Base-by-base conservation (phyloP, 2,797 vertebrate genomes). In the Liasis olivaceus region DNA sequence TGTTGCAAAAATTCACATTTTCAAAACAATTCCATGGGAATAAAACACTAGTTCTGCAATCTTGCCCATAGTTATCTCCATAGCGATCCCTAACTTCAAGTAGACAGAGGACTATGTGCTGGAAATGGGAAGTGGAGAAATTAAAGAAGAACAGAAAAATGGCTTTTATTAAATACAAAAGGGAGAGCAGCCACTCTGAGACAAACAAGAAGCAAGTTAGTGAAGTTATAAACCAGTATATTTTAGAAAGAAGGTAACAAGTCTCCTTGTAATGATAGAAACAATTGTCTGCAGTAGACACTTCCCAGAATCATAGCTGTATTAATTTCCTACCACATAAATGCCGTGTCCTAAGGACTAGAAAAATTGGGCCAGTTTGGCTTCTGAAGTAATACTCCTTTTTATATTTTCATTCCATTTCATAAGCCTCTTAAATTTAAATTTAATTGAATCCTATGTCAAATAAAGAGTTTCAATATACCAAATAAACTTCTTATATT, bases 1-100 rank as follows among this genome's bases (percentile, higher is more conserved):
- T 31, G 86, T 91, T 89, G 62, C 81, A 91, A 86, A 93, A 81
- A 42, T 26, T 87, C 42, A 69, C 36, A 86, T 60, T 72, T 89
- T 89, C 12, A 47, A 47, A 31, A 59, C 17, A 63, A 63, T 81
- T 31, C 62, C 36, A 59, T 13, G 15, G 54, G 54, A 89, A 72
- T 42, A 69, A 89, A 56, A 59, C 51, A 92, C 59, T 2, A 5
- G 28, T 54, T 42, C 28, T 62, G 9, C 26, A 69, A 7, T 86
- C 36, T 28, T 92, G 51, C 5, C 42, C 24, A 24, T 14, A 85
- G 7, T 66, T 58, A 59, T 26, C 42, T 91, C 63, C 5, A 28
- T 12, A 90, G 47, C 12, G 47, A 85, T 58, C 51, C 85, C 17
- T 42, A 36, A 36, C 31, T 31, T 87, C 31, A 11, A 31, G 54